Conservation (phyloP, 2,797 vertebrate species). For the Nyctalus aviator region DNA sequence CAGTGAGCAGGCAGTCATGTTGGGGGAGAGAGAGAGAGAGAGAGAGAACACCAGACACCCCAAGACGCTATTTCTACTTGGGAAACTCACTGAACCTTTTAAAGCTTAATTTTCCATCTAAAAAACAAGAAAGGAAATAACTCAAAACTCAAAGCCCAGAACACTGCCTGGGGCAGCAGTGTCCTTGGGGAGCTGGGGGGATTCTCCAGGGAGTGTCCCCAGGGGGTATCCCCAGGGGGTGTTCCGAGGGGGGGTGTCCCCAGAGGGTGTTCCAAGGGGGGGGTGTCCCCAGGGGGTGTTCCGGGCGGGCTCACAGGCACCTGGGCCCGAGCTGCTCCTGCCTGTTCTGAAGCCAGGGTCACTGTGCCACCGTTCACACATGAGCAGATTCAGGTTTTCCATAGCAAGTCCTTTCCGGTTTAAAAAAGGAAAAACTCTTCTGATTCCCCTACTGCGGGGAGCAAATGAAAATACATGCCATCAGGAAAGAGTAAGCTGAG, state of each 20-base stretch:
- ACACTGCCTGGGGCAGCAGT: fast-evolving
- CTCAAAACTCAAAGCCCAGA: neutral
- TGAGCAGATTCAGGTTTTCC: neutral
- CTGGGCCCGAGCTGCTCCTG: neutral
- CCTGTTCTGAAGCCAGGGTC: neutral
- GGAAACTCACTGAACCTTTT: neutral
- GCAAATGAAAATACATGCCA: neutral
- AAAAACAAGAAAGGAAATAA: neutral
- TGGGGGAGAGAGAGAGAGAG: neutral
- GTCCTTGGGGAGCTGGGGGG: neutral
- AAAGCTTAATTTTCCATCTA: neutral
- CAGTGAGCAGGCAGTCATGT: neutral
- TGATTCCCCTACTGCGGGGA: neutral
- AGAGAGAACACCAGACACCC: neutral
- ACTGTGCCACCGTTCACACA: neutral
- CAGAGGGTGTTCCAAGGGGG: too few species aligned
- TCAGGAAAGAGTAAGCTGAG: neutral
- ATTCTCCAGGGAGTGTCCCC: too few species aligned
- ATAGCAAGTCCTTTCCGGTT: neutral
- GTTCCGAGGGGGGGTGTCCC: too few species aligned
- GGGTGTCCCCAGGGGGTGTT: too few species aligned
- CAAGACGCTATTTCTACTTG: neutral
- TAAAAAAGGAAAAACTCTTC: neutral
- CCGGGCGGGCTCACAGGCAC: too few species aligned
- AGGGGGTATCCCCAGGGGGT: too few species aligned